A percentile compares a stretch with the other conserved stretches of the same genome.
phyloP scores from a whole-genome alignment of 1,140 invertebrate genomes.

The Drosophila triauraria region DNA sequence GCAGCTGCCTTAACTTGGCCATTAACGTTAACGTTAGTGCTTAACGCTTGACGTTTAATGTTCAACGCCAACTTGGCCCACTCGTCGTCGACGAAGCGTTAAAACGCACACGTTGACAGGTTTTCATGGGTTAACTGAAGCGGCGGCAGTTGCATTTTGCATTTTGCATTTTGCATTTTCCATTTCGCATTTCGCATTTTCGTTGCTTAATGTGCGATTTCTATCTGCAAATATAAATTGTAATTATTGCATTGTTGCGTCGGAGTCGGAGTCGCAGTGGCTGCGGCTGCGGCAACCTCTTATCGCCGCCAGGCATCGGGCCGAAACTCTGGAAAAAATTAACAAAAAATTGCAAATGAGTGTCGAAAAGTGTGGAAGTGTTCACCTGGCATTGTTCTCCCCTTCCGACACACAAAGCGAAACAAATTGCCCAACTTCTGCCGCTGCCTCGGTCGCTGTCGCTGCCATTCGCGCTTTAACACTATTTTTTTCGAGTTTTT shows the following conservation, averaged over 20 bases:
- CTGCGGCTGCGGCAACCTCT: constrained; percentile 15
- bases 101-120: constrained; percentile 80
- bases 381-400: constrained; percentile 74
- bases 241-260: constrained; percentile 79
- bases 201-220: constrained; percentile 78
- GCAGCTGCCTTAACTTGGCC: constrained; percentile 28
- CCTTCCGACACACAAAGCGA: constrained; percentile 66
- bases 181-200: constrained; percentile 36
- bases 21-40: constrained; percentile 32
- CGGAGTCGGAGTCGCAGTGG: constrained; percentile 10
- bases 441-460: constrained; percentile 34
- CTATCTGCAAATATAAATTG: constrained; percentile 80
- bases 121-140: constrained; percentile 44
- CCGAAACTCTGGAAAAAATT: constrained; percentile 51
- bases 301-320: constrained; percentile 64
- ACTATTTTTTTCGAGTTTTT: constrained; percentile 41
- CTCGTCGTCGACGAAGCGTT: constrained; percentile 64
- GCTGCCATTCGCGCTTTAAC: constrained; percentile 76
- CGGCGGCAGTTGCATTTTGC: constrained; percentile 51
- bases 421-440: constrained; percentile 75
- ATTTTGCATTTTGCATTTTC: constrained; percentile 31
- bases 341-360: constrained; percentile 81
- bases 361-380: constrained; percentile 63
- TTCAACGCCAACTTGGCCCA: constrained; percentile 45
- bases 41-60: constrained; percentile 7